Evolutionary conservation across 2,888 invertebrate genomes (phyloP).

Genomic region (Sesia bembeciformis): DNA sequence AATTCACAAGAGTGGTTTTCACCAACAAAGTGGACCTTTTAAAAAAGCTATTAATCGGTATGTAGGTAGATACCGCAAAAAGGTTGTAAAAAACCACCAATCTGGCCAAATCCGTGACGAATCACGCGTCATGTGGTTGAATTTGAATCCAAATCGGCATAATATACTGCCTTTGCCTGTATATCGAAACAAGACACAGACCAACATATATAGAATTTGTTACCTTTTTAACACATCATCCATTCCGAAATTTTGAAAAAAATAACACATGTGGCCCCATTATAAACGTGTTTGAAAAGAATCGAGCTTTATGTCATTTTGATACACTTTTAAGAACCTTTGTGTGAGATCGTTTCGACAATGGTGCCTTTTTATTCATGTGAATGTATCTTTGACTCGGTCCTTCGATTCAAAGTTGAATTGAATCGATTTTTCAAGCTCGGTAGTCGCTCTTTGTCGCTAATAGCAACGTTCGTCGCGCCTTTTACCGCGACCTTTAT

Average conservation of each 20-base stretch:
- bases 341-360: conserved; percentile 52
- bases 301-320: conserved; percentile 70
- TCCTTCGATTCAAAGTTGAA: conserved; percentile 54
- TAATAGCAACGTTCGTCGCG: conserved; percentile 43
- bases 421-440: conserved; percentile 72
- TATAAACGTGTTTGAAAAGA: conserved; percentile 55
- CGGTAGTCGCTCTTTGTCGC: conserved; percentile 63
- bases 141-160: conserved; percentile 40
- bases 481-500: conserved; percentile 37
- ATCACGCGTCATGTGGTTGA: conserved; percentile 25
- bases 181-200: conserved; percentile 38
- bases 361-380: conserved; percentile 50
- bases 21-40: too few relatives aligned
- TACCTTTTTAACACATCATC: conserved; percentile 72
- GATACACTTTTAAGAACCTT: conserved; percentile 65
- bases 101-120: conserved; percentile 30
- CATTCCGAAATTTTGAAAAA: conserved; percentile 49
- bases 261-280: conserved; percentile 58
- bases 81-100: conserved; percentile 18
- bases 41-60: too few relatives aligned
- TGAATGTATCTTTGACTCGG: conserved; percentile 40
- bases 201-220: conserved; percentile 35
- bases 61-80: neutral
- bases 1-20: too few relatives aligned
- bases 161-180: conserved; percentile 39